Evolutionary conservation across 2,797 vertebrate species (phyloP), one percentile per base, ranked within the genome.

Genomic region (Trachurus trachurus): DNA sequence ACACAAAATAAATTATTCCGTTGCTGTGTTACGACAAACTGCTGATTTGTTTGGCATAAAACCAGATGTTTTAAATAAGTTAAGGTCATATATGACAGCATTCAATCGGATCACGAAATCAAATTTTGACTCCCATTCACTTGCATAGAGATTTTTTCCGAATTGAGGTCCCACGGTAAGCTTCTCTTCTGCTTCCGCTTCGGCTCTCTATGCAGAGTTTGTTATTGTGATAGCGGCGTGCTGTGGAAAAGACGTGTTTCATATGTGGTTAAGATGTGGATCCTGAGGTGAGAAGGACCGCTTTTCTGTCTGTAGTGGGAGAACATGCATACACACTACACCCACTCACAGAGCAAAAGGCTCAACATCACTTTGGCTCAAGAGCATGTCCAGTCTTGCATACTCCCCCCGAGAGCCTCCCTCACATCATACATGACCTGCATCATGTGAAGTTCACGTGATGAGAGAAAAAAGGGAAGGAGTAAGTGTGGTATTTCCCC

Each of bases 401-500:
- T 69, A 63, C 26, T 84, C 78, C 57, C 76, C 76, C 3, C 21
- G 74, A 80, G 88, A 84, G 68, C 64, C 74, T 66, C 65, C 54
- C 71, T 74, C 54, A 47, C 29, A 79, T 81, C 88, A 90, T 85
- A 88, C 84, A 87, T 90, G 88, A 89, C 68, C 34, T 47, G 64
- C 65, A 22, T 70, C 83, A 90, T 10, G 68, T 87, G 73, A 90
- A 80, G 61, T 47, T 81, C 83, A 81, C 4, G 16, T 81, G 72
- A 72, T 31, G 19, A 86, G 3, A 64, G 54, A 59, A 57, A 52
- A 52, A 77, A 64, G 54, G 42, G 64, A 61, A 47, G 21, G 49
- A 60, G 11, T 16, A 40, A 22, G 63, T 9, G 45, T 31, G 21
- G 9, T 8, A 6, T 59, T 76, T 63, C 34, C 44, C 54, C 6